Evolutionary conservation across 2,113 vertebrate genomes (phyloP).

Genomic region (Oenanthe melanoleuca): DNA sequence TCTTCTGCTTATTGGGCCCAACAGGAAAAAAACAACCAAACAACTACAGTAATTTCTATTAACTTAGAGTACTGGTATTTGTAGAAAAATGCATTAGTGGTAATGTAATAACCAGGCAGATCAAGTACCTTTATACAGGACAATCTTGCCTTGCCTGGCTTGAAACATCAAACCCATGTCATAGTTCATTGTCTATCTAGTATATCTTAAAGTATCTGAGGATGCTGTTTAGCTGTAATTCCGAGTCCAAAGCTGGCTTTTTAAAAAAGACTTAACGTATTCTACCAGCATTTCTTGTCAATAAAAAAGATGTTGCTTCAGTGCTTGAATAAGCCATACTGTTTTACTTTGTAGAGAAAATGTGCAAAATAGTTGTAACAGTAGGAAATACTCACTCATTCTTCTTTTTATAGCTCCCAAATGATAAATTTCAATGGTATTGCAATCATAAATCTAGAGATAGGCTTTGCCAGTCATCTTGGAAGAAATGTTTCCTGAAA

Average conservation of each 20-base stretch:
- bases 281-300: not conserved
- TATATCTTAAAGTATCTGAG: not conserved
- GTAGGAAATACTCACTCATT: not conserved
- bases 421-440: not conserved
- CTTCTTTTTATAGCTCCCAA: not conserved
- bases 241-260: not conserved
- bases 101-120: not conserved
- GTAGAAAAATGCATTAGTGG: not conserved
- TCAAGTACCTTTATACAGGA: not conserved
- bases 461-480: not conserved
- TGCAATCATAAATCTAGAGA: not conserved
- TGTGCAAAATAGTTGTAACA: not conserved
- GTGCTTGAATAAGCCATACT: not conserved
- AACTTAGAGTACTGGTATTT: not conserved
- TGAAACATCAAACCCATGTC: not conserved
- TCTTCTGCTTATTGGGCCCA: not conserved
- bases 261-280: not conserved
- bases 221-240: not conserved
- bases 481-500: not conserved
- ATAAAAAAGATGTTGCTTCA: not conserved
- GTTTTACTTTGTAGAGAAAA: not conserved
- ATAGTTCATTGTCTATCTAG: not conserved
- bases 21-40: not conserved
- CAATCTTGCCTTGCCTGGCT: not conserved
- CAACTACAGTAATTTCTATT: not conserved